Conservation (phyloP, 2,113 vertebrate species). For the Megaceryle torquata region DNA sequence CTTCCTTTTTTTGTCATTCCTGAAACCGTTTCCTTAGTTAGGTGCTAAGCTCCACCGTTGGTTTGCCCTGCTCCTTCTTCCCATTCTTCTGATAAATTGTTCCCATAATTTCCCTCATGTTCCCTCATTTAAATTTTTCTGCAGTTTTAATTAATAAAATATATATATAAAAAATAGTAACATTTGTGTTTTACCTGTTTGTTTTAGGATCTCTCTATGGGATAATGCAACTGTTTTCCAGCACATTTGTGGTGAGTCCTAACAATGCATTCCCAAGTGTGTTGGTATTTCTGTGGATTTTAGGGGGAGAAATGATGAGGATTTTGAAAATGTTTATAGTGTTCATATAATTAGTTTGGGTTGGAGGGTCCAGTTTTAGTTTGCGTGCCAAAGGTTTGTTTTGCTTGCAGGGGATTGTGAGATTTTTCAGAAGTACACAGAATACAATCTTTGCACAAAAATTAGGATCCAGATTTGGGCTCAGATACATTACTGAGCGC, state of each 20-base stretch:
- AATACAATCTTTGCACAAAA: neutral
- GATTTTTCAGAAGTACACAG: neutral
- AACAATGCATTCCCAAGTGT: neutral
- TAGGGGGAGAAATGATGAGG: neutral
- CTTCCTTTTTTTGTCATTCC: neutral
- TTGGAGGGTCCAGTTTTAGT: neutral
- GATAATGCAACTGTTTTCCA: slow-evolving; percentile 92
- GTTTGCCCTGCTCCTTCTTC: neutral
- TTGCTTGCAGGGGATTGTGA: neutral
- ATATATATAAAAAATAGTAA: neutral
- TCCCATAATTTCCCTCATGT: neutral
- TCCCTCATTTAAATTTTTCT: neutral
- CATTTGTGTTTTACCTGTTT: neutral
- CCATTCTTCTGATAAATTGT: neutral
- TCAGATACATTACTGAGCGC: neutral
- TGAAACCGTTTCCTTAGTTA: neutral
- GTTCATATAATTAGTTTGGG: neutral
- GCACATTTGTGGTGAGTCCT: slow-evolving; percentile 91
- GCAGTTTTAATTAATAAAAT: neutral
- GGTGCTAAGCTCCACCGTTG: neutral
- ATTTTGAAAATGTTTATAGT: neutral
- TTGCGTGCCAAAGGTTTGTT: neutral
- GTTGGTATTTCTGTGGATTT: neutral
- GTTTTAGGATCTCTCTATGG: slow-evolving; percentile 91
- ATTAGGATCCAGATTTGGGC: neutral